Evolutionary conservation across 2,113 vertebrate species (phyloP), one percentile per base, ranked within the genome.

Genomic region (Bos javanicus): DNA sequence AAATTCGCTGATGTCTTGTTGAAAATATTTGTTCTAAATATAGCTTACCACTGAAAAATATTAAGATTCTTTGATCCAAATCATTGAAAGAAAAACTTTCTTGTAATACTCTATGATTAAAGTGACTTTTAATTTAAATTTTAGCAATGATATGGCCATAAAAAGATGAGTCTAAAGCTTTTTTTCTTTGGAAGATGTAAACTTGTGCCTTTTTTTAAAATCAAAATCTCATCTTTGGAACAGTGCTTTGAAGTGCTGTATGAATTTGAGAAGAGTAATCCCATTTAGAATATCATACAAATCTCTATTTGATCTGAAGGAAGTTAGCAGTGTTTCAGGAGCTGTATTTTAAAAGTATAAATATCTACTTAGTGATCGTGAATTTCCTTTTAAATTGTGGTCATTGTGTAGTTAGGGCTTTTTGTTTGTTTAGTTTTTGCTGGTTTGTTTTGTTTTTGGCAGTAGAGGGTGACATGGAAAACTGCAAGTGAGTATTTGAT

Each of bases 51-150:
- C 56, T 43, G n/a, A 86, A 30, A 87, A 88, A 52, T 86, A 97
- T 6, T 91, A 92, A 82, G 56, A 85, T 5, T 74, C 21, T 93
- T 80, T 85, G 54, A 39, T 95, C 28, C 26, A 93, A 64, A 26
- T 60, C 56, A 78, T 87, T 97, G 74, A 39, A 91, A 96, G 62
- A 59, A 96, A 96, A 90, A 95, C 54, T 87, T 95, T 89, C 26
- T 96, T 95, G 48, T 95, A 92, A 84, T 96, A 93, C 52, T 92
- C 81, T 96, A 93, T 96, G 95, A 89, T 92, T 98, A 95, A 95
- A 97, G 85, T 98, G 93, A 97, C 92, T 98, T 97, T 91, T 87
- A 54, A 76, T 97, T 98, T 95, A 98, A 98, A 81, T 98, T 81
- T 87, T 54, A 92, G 71, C 91, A 43, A 25, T 96, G 33, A 92